phyloP scores from a whole-genome alignment of 2,113 vertebrate genomes.

The Parus major region DNA sequence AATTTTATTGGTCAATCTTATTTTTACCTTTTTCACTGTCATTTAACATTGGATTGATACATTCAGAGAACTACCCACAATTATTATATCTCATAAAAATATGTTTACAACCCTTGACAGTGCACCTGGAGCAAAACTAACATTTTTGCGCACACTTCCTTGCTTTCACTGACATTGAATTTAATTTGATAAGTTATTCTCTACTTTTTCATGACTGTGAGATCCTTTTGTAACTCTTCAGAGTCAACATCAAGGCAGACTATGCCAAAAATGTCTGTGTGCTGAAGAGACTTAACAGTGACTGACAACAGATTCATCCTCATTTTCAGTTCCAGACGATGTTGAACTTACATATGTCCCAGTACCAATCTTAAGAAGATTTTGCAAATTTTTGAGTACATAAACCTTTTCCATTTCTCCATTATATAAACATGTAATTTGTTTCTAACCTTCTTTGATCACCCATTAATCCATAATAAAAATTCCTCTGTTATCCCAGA shows the following conservation, averaged over 20 bases:
- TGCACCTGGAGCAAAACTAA: not conserved
- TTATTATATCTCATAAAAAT: not conserved
- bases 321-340: not conserved
- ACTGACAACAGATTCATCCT: not conserved
- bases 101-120: not conserved
- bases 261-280: not conserved
- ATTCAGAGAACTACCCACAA: not conserved
- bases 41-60: not conserved
- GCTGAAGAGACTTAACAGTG: not conserved
- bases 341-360: not conserved
- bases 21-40: not conserved
- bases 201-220: not conserved
- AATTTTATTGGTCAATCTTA: not conserved
- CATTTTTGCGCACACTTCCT: not conserved
- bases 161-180: not conserved
- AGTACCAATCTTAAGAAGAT: constrained; percentile 28
- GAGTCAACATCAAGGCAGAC: not conserved
- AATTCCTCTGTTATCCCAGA: not conserved
- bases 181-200: not conserved
- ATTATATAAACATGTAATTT: not conserved
- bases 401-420: not conserved
- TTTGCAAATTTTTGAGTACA: not conserved
- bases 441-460: constrained; percentile 31
- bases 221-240: not conserved
- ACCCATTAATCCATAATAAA: constrained; percentile 25